These are phyloP conservation scores for Dasyprocta punctata DNA, from an alignment of 2,113 vertebrate genomes.

Conservation along the genomic window DNA sequence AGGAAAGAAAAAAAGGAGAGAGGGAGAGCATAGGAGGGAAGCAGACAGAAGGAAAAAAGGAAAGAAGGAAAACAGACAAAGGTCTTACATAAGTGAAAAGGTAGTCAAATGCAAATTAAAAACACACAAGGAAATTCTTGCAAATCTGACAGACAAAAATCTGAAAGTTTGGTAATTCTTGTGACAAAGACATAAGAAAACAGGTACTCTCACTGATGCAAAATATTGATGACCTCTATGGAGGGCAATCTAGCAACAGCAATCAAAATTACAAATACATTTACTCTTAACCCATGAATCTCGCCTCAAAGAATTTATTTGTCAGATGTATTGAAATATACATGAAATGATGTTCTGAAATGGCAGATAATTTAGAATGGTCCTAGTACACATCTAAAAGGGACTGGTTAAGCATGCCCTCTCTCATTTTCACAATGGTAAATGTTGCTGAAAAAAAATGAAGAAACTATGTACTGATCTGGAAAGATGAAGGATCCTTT, in stretches of 20 bases:
- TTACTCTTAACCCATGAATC: not conserved
- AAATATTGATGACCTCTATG: not conserved
- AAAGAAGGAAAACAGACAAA: not conserved
- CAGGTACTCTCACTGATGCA: not conserved
- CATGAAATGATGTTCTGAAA: constrained; percentile 53
- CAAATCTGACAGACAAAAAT: constrained; percentile 18
- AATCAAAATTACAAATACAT: constrained; percentile 51
- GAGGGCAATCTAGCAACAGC: constrained; percentile 10
- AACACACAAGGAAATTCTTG: constrained; percentile 47
- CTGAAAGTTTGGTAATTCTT: constrained; percentile 4
- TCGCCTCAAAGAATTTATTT: constrained; percentile 29
- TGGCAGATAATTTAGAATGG: constrained; percentile 36
- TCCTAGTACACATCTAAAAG: not conserved
- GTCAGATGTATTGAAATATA: constrained; percentile 11
- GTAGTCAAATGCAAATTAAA: constrained; percentile 32
- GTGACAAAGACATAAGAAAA: constrained; percentile 1
- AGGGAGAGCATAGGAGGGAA: not conserved
- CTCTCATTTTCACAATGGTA: not conserved
- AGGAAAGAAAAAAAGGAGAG: not conserved
- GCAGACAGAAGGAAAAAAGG: not conserved
- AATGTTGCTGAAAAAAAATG: constrained; percentile 14
- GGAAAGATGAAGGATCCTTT: constrained; percentile 14
- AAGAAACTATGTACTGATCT: constrained; percentile 2
- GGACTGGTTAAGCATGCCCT: not conserved
- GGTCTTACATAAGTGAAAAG: constrained; percentile 15